Evolutionary conservation across 2,113 vertebrate species (phyloP).

Genomic region (Phrynosoma platyrhinos): DNA sequence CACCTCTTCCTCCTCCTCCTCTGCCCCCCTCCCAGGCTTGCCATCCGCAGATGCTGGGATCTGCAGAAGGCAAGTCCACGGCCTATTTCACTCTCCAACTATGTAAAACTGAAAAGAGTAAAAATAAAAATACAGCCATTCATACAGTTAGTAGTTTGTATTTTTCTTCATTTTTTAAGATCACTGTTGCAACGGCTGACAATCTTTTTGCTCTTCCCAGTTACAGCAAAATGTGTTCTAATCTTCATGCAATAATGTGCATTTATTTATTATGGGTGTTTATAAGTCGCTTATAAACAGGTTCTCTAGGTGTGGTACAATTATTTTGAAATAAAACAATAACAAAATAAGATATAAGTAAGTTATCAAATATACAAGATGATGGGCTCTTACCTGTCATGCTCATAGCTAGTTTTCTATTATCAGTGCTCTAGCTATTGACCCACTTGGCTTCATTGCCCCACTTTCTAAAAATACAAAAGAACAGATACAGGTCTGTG

Average conservation of each 20-base stretch:
- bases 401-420: too few relatives aligned
- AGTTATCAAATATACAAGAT: background rate
- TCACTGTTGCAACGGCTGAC: background rate
- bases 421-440: too few relatives aligned
- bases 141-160: background rate
- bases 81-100: conserved; percentile 8
- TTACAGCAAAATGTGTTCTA: background rate
- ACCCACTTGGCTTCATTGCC: too few relatives aligned
- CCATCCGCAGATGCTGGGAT: too few relatives aligned
- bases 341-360: background rate
- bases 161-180: background rate
- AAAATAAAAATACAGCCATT: background rate
- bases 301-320: background rate
- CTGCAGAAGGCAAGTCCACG: too few relatives aligned
- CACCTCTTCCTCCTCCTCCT: too few relatives aligned
- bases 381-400: too few relatives aligned
- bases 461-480: too few relatives aligned
- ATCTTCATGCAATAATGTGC: background rate
- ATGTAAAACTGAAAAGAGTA: background rate
- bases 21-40: too few relatives aligned
- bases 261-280: background rate
- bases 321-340: background rate
- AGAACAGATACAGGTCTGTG: too few relatives aligned
- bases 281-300: background rate
- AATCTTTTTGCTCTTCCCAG: background rate